Percentiles rank a stretch among this genome's conserved stretches.
Conservation (phyloP, 2,888 invertebrate genomes). For the Thelaira solivaga region DNA sequence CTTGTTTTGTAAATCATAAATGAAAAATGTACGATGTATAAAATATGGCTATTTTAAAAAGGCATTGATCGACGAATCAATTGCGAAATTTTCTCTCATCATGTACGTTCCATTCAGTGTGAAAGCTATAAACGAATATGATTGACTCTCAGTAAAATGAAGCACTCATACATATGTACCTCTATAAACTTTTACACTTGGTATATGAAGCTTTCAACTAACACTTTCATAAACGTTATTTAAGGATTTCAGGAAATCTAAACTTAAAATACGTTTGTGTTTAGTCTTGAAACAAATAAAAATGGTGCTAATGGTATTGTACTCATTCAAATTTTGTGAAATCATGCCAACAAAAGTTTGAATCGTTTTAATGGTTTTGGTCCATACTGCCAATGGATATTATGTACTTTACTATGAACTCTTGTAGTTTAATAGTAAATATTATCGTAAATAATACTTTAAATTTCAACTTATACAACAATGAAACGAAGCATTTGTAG, state of each 20-base stretch:
- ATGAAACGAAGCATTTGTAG: slow-evolving; percentile 30
- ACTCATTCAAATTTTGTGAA: neutral
- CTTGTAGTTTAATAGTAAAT: slow-evolving; percentile 62
- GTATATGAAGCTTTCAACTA: slow-evolving; percentile 64
- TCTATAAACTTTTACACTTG: slow-evolving; percentile 72
- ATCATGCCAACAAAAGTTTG: slow-evolving; percentile 65
- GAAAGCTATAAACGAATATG: slow-evolving; percentile 73
- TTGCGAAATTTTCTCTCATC: neutral
- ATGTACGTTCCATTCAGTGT: slow-evolving; percentile 69
- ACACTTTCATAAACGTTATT: slow-evolving; percentile 46
- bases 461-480: slow-evolving; percentile 10
- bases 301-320: neutral
- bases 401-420: slow-evolving; percentile 77
- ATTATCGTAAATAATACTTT: slow-evolving; percentile 20
- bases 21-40: slow-evolving; percentile 42
- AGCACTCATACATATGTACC: slow-evolving; percentile 73
- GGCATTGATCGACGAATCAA: neutral
- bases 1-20: neutral
- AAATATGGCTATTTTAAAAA: slow-evolving; percentile 40
- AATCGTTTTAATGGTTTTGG: slow-evolving; percentile 77
- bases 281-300: slow-evolving; percentile 30
- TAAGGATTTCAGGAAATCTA: neutral
- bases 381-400: slow-evolving; percentile 77
- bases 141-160: slow-evolving; percentile 23
- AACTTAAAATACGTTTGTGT: slow-evolving; percentile 35